phyloP scores from a whole-genome alignment of 2,113 vertebrate species.

The Ctenomys sociabilis region DNA sequence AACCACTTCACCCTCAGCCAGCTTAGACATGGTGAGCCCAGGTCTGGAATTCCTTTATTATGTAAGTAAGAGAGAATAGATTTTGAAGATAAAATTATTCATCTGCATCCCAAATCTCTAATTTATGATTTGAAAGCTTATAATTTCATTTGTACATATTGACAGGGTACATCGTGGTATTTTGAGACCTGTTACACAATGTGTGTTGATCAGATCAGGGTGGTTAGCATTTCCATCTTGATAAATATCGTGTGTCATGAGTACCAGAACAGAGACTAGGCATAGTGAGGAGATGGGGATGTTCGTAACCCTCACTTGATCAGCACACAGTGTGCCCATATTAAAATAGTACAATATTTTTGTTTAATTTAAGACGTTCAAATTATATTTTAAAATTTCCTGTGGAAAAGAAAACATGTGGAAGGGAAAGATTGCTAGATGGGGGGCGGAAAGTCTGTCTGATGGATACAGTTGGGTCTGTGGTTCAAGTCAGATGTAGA shows the following conservation, averaged over 20 bases:
- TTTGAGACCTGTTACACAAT: neutral
- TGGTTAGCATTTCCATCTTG: too few species aligned
- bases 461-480: neutral
- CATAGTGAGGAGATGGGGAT: neutral
- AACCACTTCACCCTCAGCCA: neutral
- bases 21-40: neutral
- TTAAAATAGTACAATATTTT: neutral
- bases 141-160: neutral
- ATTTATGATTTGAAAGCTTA: neutral
- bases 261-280: neutral
- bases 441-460: accelerated
- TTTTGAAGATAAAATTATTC: neutral
- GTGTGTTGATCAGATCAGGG: neutral
- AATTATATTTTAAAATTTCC: neutral
- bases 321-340: neutral
- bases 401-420: neutral
- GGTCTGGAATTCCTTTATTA: neutral
- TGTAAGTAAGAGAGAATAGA: neutral
- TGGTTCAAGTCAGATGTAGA: neutral
- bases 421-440: neutral
- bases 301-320: neutral
- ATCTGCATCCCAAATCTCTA: neutral
- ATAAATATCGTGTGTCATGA: neutral
- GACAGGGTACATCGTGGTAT: neutral
- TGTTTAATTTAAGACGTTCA: neutral